Base-by-base conservation (phyloP, 92 coral and sea anemone species). In the Zoanthus sansibaricus region DNA sequence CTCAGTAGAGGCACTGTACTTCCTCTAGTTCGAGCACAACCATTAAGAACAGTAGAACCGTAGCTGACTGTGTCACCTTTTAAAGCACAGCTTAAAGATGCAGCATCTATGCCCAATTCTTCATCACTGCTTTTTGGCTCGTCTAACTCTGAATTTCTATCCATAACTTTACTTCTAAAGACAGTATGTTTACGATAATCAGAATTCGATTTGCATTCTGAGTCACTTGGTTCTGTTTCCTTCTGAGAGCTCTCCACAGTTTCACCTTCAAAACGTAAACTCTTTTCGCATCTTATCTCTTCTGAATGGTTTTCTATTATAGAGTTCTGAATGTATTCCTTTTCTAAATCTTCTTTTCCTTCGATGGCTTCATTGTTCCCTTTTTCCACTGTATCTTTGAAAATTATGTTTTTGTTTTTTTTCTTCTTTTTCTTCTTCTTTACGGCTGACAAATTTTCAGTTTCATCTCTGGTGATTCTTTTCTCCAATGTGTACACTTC, bases 401-500 rank as follows among this genome's bases (percentile, higher is more conserved):
- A 52, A 47, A 77, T 66, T 79, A 79, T 90, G 86, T 73, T 90
- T 88, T 64, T 67, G 62, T 83, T 93, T 87, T 87, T 84, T 78
- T 83, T 90, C 75, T 89, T 88, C 86, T 90, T 90, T 56, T 93
- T 93, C 86, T 93, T 87, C 71, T 86, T 91, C 56, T 87, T 91
- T 75, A 42, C 86, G 3, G 72, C 90, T 72, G 69, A 25, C 37
- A 21, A 9, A 16, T 48, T 79, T 44, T 83, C 84, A 30, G 32
- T 56, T 32, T 69, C 61, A 54, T 87, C 90, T 37, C n/a, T 69
- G n/a, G 68, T 78, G 17, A 90, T 79, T 77, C 89, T 82, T 52
- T 95, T 94, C 82, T 97, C 99, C 47, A 95, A 74, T 7, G 99
- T 92, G 89, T 95, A 97, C 32, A 97, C 93, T 84, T 97, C 99